Base-by-base conservation (phyloP, 2,888 invertebrate genomes). In the Lycophotia porphyrea region DNA sequence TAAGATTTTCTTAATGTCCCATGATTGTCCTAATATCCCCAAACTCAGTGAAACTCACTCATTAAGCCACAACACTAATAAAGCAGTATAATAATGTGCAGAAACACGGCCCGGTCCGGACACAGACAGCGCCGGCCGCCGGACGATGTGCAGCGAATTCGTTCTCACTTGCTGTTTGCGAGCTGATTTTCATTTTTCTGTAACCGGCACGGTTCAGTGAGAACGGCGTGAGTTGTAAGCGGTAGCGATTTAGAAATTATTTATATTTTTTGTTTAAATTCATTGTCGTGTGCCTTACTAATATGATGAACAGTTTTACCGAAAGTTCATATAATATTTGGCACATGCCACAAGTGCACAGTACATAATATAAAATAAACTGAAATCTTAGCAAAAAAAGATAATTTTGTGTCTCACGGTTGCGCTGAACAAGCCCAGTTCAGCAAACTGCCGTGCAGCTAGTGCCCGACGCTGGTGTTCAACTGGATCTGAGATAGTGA, bases 161-260 rank as follows among this genome's bases (percentile, higher is more conserved):
- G 84, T 87, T 80, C 83, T 82, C 82, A 72, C 84, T 83, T 84
- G 80, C 81, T 87, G 86, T 86, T 84, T 79, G 83, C 71, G 52
- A 75, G 80, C 83, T 81, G 61, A 76, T 84, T 84, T 87, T 82
- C 81, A 85, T 88, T 87, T 87, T 87, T 85, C 82, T 79, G 49
- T 84, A 71, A 63, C 69, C 44, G n/a, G 61, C 47, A 58, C 68
- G 68, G 68, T 68, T 71, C 76, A 63, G 71, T 64, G 52, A 73
- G 44, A 36, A 52, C 34, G n/a, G 24, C 2, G 11, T 15, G 11
- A 49, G 42, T 36, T 65, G 34, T 18, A 49, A 44, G 64, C 18
- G 2, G 1, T 15, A 52, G 71, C 78, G 83, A 21, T 60, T 60
- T 11, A 7, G 5, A 24, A 27, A 64, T 44, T n/a, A n/a, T n/a